A percentile compares a stretch with the other conserved stretches of the same genome.
Evolutionary conservation across 2,888 invertebrate species (phyloP).

Genomic region (Acleris literana): DNA sequence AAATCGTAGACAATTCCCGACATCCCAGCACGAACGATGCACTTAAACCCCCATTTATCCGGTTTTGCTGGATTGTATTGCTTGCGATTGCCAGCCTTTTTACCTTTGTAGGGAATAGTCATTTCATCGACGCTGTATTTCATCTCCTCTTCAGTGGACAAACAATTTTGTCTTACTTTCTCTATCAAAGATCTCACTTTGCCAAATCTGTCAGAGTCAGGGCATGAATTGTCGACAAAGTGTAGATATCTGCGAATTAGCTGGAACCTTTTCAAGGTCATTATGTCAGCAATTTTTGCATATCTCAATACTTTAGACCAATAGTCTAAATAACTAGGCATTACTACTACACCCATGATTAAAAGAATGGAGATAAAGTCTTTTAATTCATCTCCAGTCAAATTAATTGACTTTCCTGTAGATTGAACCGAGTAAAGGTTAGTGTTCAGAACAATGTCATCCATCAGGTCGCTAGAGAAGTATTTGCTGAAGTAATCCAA

Average conservation of each 20-base stretch:
- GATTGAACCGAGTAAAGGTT: slow-evolving; percentile 16
- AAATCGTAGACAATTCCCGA: slow-evolving; percentile 53
- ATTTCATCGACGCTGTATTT: slow-evolving; percentile 51
- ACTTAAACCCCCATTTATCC: slow-evolving; percentile 52
- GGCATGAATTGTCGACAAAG: slow-evolving; percentile 9
- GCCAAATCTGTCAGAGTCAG: slow-evolving; percentile 38
- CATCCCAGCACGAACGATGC: slow-evolving; percentile 47
- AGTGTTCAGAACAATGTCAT: not conserved
- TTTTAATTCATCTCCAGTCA: not conserved
- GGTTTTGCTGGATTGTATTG: slow-evolving; percentile 54
- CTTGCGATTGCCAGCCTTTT: slow-evolving; percentile 47
- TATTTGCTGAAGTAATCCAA: too few species aligned
- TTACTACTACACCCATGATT: slow-evolving; percentile 7
- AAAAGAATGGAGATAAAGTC: slow-evolving; percentile 10
- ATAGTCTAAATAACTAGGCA: slow-evolving; percentile 11
- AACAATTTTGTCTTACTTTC: slow-evolving; percentile 39
- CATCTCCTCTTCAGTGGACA: slow-evolving; percentile 43
- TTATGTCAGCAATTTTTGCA: slow-evolving; percentile 8
- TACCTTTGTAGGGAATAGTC: slow-evolving; percentile 54
- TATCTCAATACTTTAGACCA: slow-evolving; percentile 10
- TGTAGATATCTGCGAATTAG: slow-evolving; percentile 3
- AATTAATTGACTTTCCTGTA: slow-evolving; percentile 1
- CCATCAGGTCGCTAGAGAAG: too few species aligned
- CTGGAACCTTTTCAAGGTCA: slow-evolving; percentile 11
- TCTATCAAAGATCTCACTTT: slow-evolving; percentile 42